These are phyloP conservation scores for Trichomycterus rosablanca DNA, from an alignment of 2,113 vertebrate genomes.

Conservation along the genomic window DNA sequence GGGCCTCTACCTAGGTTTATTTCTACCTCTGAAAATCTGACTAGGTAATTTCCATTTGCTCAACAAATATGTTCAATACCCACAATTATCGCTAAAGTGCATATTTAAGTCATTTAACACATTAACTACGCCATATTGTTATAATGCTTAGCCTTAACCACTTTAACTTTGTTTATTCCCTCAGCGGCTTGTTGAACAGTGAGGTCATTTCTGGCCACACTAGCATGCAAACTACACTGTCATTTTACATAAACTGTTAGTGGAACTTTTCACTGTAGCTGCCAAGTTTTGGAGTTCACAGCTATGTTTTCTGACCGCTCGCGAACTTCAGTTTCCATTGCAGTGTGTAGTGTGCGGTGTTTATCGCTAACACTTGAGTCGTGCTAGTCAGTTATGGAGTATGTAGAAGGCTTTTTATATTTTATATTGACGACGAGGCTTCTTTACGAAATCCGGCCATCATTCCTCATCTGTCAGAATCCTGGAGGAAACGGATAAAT, in stretches of 20 bases:
- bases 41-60: too few species aligned
- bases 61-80: too few species aligned
- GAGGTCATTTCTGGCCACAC: constrained; percentile 3
- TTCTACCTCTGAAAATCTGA: too few species aligned
- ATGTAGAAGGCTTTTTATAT: neutral
- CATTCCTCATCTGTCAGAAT: neutral
- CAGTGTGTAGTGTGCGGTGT: neutral
- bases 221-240: neutral
- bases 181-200: neutral
- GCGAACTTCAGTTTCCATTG: neutral
- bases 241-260: too few species aligned
- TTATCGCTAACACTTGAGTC: neutral
- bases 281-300: neutral
- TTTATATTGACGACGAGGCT: neutral
- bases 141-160: too few species aligned
- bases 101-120: too few species aligned
- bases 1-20: too few species aligned
- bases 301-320: neutral
- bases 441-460: neutral
- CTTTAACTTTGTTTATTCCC: too few species aligned
- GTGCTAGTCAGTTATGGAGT: too few species aligned
- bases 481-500: neutral
- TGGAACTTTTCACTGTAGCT: neutral
- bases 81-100: too few species aligned
- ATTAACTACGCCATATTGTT: too few species aligned